These are phyloP conservation scores for Platycheirus albimanus DNA, from an alignment of 2,888 invertebrate species.

Conservation along the genomic window DNA sequence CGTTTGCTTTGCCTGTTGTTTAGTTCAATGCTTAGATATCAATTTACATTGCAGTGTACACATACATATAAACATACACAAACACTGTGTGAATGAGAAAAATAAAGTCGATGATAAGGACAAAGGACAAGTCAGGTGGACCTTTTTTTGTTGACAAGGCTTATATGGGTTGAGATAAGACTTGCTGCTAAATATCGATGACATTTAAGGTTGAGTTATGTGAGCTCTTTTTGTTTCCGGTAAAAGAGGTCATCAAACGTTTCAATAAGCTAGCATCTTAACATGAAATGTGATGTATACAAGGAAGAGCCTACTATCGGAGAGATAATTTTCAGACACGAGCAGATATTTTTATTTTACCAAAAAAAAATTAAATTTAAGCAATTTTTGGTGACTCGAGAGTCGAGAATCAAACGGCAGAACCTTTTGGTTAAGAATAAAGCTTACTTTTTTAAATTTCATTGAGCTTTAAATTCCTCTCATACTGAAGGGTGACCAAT, in stretches of 20 bases:
- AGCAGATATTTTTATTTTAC: no score
- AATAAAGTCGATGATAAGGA: neutral
- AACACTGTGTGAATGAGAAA: neutral
- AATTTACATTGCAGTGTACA: constrained; percentile 29
- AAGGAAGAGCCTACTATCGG: neutral
- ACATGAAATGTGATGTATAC: neutral
- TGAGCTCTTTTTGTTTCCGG: neutral
- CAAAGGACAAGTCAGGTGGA: neutral
- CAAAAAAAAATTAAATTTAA: no score
- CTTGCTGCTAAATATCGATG: neutral
- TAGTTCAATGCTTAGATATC: constrained; percentile 53
- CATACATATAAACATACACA: neutral
- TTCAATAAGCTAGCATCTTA: neutral
- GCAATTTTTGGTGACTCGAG: no score
- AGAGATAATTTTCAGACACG: neutral
- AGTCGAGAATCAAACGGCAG: no score
- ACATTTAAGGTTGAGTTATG: neutral
- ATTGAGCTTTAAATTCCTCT: no score
- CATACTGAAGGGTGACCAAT: no score
- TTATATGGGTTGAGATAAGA: neutral
- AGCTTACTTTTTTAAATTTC: no score
- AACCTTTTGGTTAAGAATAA: no score
- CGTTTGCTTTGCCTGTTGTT: constrained; percentile 3
- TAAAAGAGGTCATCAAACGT: neutral
- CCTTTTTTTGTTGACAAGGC: neutral